A percentile compares a stretch with the other conserved stretches of the same genome.
These are phyloP conservation scores for Acleris laterana DNA, from an alignment of 2,888 invertebrate genomes.

Conservation along the genomic window DNA sequence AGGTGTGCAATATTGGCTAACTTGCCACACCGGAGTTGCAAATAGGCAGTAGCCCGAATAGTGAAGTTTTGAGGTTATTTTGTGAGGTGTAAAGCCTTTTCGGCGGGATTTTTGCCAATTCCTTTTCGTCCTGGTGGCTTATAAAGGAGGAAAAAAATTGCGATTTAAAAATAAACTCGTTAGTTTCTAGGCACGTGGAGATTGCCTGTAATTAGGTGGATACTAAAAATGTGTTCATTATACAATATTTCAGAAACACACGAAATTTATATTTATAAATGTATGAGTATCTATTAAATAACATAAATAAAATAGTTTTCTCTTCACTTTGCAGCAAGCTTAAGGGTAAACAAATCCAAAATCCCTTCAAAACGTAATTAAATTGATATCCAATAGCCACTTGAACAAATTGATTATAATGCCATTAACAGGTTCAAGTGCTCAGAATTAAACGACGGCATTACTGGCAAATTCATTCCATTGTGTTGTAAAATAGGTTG, in stretches of 20 bases:
- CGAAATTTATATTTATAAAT: too few relatives aligned
- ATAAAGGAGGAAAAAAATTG: too few relatives aligned
- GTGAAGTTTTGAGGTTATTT: slow-evolving; percentile 26
- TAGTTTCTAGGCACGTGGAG: too few relatives aligned
- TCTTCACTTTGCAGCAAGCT: too few relatives aligned
- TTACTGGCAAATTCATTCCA: slow-evolving; percentile 31
- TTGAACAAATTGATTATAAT: slow-evolving; percentile 20
- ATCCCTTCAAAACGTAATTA: not conserved
- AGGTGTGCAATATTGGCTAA: slow-evolving; percentile 43
- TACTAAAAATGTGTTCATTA: too few relatives aligned
- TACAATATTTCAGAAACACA: too few relatives aligned
- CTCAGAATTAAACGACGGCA: slow-evolving; percentile 18
- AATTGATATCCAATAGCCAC: slow-evolving; percentile 12
- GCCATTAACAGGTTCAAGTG: slow-evolving; percentile 10
- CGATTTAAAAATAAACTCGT: too few relatives aligned
- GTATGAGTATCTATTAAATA: too few relatives aligned
- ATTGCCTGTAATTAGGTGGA: too few relatives aligned
- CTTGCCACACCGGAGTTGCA: slow-evolving; percentile 31
- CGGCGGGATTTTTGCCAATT: not conserved
- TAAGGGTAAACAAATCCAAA: not conserved
- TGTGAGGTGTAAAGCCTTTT: slow-evolving; percentile 15
- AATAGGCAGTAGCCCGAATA: slow-evolving; percentile 18
- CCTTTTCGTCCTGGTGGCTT: too few relatives aligned
- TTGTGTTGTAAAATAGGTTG: slow-evolving; percentile 25
- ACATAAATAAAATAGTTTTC: too few relatives aligned